Base-by-base conservation (phyloP, 37 sponge, comb jelly and placozoan genomes). In the Dysidea cf. avara region DNA sequence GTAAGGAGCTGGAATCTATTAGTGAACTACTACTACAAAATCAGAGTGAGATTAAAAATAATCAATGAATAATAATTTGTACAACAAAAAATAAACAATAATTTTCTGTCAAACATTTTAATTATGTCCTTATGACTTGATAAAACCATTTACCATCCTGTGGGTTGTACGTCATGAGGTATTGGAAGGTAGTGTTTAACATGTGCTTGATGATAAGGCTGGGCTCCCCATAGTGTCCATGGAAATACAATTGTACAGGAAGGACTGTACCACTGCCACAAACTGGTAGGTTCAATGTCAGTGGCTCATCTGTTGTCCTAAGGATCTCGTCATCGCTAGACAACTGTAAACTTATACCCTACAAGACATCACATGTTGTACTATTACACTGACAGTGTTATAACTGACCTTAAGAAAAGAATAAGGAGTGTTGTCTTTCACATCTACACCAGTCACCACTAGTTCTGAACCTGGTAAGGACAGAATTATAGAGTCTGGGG, bases 221-320 rank as follows among this genome's bases (percentile, higher is more conserved):
- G 43, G 82, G 81, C 69, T 90, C 91, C 16, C 76, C 61, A 50
- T 90, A 90, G 71, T 90, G 91, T 47, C 91, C 91, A 1, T 85
- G 91, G 49, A 84, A 90, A 43, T 74, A 49, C 17, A 90, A 35
- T 17, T 33, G 66, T 18, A 90, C 22, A 24, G 50, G 22, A 34
- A 36, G 43, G 46, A 80, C 4, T 2, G 26, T 52, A 13, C 71
- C 29, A 25, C 26, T 1, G 14, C 17, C 37, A 67, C 25, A 9
- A 37, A 53, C 21, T 11, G 85, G 85, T 24, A 77, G 57, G 36
- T 64, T 62, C 34, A 84, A 3, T 0, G 48, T 18, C 21, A 71
- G 60, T 0, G 78, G 78, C 32, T 76, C 73, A 3, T 50, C 21
- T 5, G 53, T 1, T 1, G 37, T 39, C 39, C 51, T 54, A 14